These are phyloP conservation scores for Epinotia demarniana DNA, from an alignment of 2,888 invertebrate species.

Conservation along the genomic window DNA sequence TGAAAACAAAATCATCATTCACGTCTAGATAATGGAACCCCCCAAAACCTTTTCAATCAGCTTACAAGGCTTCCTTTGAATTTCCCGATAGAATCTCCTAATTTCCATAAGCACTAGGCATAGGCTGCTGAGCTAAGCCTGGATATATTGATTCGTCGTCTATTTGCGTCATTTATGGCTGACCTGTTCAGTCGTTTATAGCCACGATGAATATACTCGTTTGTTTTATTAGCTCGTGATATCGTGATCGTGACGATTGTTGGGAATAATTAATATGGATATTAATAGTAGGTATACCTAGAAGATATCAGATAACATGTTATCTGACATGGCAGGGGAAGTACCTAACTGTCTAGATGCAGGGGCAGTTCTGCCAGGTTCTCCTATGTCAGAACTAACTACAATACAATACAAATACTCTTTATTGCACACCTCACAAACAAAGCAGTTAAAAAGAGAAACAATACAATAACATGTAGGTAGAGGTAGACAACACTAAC, in stretches of 20 bases:
- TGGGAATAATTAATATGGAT: neutral
- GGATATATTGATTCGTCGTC: slow-evolving; percentile 32
- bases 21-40: no score
- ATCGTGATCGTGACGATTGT: slow-evolving; percentile 5
- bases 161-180: slow-evolving; percentile 34
- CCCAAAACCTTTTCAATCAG: neutral
- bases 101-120: slow-evolving; percentile 7
- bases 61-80: neutral
- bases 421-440: no score
- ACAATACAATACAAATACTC: no score
- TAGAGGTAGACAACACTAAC: no score
- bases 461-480: no score
- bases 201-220: slow-evolving; percentile 20
- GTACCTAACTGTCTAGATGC: no score
- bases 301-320: neutral
- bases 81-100: neutral
- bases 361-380: no score
- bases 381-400: no score
- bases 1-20: no score
- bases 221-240: slow-evolving; percentile 27
- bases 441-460: no score
- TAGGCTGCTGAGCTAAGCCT: slow-evolving; percentile 9
- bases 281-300: neutral
- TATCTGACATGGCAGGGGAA: neutral
- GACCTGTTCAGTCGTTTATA: slow-evolving; percentile 35